A percentile compares a stretch with the other conserved stretches of the same genome.
Conservation (phyloP, 2,797 vertebrate species). For the Xyrichtys novacula region DNA sequence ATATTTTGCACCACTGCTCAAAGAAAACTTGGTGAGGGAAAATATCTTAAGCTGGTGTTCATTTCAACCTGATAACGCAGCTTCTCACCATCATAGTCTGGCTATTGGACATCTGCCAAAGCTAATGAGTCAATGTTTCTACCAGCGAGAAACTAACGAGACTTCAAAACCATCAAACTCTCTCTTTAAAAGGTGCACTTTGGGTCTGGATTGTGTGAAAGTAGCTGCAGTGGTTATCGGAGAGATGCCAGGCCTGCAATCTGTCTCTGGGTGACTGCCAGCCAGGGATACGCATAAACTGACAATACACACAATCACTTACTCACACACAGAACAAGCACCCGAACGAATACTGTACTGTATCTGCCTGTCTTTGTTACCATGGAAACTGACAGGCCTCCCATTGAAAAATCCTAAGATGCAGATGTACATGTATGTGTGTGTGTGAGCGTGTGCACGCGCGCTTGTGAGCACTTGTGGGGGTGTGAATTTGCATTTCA, state of each 20-base stretch:
- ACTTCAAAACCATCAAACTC: constrained; percentile 6
- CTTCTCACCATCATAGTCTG: neutral
- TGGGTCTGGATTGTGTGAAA: constrained; percentile 56
- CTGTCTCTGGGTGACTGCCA: constrained; percentile 75
- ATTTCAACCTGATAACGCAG: constrained; percentile 1
- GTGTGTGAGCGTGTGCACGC: neutral
- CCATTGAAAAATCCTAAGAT: constrained; percentile 82
- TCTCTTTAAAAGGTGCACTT: constrained; percentile 43
- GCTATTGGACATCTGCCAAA: neutral
- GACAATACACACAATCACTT: constrained; percentile 60
- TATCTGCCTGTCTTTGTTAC: constrained; percentile 77
- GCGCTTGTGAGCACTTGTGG: constrained; percentile 9
- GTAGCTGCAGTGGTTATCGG: constrained; percentile 65
- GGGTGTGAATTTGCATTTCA: constrained; percentile 62
- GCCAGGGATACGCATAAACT: constrained; percentile 64
- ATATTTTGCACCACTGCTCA: constrained; percentile 4
- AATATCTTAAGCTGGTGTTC: constrained; percentile 8
- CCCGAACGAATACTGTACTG: constrained; percentile 53
- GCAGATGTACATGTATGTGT: constrained; percentile 43
- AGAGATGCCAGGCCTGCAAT: constrained; percentile 72
- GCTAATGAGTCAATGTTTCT: constrained; percentile 13
- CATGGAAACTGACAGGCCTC: constrained; percentile 84
- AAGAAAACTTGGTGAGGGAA: neutral
- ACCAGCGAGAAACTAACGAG: constrained; percentile 14
- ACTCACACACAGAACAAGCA: constrained; percentile 52